phyloP scores from a whole-genome alignment of 2,113 vertebrate species.

The Sturnira hondurensis region DNA sequence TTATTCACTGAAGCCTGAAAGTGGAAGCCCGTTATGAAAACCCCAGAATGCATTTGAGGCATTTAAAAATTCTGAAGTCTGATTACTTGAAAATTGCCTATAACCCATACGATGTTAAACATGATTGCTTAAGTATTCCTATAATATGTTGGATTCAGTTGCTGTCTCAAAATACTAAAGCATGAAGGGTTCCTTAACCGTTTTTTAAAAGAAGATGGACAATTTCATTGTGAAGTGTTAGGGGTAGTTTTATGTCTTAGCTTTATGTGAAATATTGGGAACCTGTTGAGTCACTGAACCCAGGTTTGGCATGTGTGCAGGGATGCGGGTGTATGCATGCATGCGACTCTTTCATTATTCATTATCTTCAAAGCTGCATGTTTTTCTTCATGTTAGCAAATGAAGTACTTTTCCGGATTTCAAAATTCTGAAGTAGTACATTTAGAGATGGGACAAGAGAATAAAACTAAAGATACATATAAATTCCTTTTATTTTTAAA shows the following conservation, averaged over 20 bases:
- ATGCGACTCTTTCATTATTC: neutral
- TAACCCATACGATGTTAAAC: neutral
- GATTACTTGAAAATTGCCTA: neutral
- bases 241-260: neutral
- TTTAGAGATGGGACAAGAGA: neutral
- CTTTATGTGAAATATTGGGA: neutral
- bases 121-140: neutral
- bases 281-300: neutral
- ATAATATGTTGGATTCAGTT: neutral
- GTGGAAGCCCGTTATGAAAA: neutral
- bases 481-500: neutral
- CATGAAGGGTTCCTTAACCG: neutral
- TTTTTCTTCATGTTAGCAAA: neutral
- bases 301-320: neutral
- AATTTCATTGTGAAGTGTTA: neutral
- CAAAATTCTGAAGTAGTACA: neutral
- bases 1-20: slow-evolving; percentile 15
- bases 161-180: neutral
- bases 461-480: neutral
- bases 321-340: no score
- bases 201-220: neutral
- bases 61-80: neutral
- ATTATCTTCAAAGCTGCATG: neutral
- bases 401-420: neutral
- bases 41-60: neutral